Evolutionary conservation across 30 jellyfish, hydroid and myxozoan species (phyloP).

Genomic region (Sanderia malayensis): DNA sequence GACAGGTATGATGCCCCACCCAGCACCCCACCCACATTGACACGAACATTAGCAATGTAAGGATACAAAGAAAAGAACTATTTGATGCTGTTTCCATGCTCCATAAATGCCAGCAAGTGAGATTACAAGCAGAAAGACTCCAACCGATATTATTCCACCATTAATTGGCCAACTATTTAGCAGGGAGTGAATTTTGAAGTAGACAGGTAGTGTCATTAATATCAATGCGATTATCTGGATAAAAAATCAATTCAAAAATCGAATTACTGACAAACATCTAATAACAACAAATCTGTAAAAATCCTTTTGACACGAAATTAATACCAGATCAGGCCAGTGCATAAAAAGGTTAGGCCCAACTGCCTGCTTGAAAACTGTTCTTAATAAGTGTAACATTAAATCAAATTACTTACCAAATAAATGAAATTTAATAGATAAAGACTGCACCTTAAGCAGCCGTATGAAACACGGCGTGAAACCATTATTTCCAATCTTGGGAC

Average conservation of each 20-base stretch:
- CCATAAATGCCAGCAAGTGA: slow-evolving; percentile 93
- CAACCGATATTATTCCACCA: slow-evolving; percentile 96
- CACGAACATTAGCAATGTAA: too few species aligned
- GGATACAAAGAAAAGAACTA: slow-evolving; percentile 95
- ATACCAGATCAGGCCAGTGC: too few species aligned
- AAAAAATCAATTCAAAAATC: not conserved
- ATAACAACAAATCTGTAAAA: too few species aligned
- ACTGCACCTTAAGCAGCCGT: slow-evolving; percentile 45
- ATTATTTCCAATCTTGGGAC: too few species aligned
- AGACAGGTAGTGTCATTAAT: slow-evolving; percentile 86
- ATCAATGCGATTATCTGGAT: slow-evolving; percentile 82
- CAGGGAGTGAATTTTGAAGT: slow-evolving; percentile 72
- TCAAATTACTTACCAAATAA: slow-evolving; percentile 70
- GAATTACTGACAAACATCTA: too few species aligned
- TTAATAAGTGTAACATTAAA: too few species aligned
- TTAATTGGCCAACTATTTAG: slow-evolving; percentile 95
- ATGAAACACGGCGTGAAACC: slow-evolving; percentile 33
- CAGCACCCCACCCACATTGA: too few species aligned
- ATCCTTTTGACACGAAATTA: too few species aligned
- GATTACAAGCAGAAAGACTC: slow-evolving; percentile 67
- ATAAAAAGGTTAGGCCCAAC: too few species aligned
- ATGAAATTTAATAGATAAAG: slow-evolving; percentile 56
- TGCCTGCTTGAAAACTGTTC: too few species aligned
- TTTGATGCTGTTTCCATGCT: slow-evolving; percentile 84
- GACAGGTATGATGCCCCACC: too few species aligned